These are phyloP conservation scores for Phenganax stokvisi DNA, from an alignment of 92 coral and sea anemone species.

Conservation along the genomic window DNA sequence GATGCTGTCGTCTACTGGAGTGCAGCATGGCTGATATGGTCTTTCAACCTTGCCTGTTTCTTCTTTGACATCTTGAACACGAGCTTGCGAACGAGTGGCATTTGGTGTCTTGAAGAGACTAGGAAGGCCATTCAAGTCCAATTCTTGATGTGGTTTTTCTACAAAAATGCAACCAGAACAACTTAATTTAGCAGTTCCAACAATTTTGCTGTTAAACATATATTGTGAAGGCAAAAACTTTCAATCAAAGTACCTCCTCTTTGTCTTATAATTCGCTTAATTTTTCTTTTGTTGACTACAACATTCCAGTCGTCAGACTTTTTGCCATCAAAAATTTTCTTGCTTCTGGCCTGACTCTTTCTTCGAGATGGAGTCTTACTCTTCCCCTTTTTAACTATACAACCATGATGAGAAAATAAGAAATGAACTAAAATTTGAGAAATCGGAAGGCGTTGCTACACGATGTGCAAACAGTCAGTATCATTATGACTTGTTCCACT, in stretches of 20 bases:
- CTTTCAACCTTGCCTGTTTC: background rate
- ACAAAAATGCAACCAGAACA: background rate
- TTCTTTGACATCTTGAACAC: background rate
- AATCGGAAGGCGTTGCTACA: no score
- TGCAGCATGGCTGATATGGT: background rate
- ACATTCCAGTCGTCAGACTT: constrained; percentile 26
- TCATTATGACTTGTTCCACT: no score
- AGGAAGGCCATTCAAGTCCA: background rate
- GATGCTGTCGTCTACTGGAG: constrained; percentile 26
- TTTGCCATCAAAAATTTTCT: background rate
- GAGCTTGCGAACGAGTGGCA: background rate
- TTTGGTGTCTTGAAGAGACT: constrained; percentile 25
- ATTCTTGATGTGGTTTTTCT: constrained; percentile 14
- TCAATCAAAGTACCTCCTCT: constrained; percentile 22
- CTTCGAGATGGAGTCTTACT: constrained; percentile 27
- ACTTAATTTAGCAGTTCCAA: background rate
- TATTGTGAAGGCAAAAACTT: background rate
- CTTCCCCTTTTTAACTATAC: background rate
- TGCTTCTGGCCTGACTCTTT: constrained; percentile 27
- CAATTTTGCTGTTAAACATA: background rate
- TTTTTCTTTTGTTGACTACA: constrained; percentile 33
- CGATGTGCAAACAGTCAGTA: no score
- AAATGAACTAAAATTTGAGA: no score
- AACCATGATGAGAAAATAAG: background rate
- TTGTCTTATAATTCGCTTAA: constrained; percentile 24